A percentile compares a stretch with the other conserved stretches of the same genome.
Conservation (phyloP, 2,888 invertebrate species). For the Deroplatys truncata region DNA sequence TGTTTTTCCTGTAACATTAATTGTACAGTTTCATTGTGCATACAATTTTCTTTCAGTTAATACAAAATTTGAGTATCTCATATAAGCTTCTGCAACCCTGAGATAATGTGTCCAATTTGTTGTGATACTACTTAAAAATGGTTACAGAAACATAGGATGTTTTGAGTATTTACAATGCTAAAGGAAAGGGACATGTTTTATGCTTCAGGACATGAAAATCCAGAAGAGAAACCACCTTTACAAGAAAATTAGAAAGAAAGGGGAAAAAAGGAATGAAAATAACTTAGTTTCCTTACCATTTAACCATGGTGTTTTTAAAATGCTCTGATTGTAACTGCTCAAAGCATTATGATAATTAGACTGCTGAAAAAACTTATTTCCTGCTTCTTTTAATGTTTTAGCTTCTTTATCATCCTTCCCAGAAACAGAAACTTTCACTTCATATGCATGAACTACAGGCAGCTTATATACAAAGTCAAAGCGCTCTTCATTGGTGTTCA, state of each 20-base stretch:
- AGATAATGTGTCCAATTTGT: neutral
- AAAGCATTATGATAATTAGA: constrained; percentile 67
- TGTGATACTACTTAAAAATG: neutral
- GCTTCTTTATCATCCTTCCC: constrained; percentile 58
- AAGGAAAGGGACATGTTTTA: neutral
- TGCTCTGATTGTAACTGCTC: constrained; percentile 64
- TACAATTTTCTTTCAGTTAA: neutral
- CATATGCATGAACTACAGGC: constrained; percentile 39
- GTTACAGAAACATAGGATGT: neutral
- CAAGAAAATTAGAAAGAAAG: neutral
- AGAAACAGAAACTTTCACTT: constrained; percentile 44
- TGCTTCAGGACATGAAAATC: neutral
- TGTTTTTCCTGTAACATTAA: neutral
- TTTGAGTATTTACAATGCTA: neutral
- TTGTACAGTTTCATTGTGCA: neutral
- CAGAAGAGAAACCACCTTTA: neutral
- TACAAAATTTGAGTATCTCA: neutral
- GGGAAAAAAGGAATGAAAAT: neutral
- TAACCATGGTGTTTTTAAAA: constrained; percentile 61
- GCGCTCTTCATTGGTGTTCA: constrained; percentile 61
- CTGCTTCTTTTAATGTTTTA: constrained; percentile 62
- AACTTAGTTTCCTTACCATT: constrained; percentile 53
- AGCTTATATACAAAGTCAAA: constrained; percentile 52
- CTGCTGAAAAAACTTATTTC: constrained; percentile 67
- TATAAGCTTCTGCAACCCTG: neutral